Evolutionary conservation across 2,888 invertebrate species (phyloP).

Genomic region (Podotricha telesiphe): DNA sequence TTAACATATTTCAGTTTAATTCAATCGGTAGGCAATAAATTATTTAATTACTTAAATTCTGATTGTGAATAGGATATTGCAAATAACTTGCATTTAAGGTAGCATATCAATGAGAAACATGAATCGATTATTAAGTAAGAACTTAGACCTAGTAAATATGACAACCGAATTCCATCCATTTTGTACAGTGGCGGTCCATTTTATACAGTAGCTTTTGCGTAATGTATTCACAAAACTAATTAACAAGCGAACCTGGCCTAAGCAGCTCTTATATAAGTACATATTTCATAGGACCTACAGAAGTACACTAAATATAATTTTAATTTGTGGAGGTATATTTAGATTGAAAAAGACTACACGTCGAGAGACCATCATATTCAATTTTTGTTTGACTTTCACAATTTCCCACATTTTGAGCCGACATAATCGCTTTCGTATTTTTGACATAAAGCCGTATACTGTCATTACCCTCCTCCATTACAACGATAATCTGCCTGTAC

Average conservation of each 20-base stretch:
- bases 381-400: conserved; percentile 2
- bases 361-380: background rate
- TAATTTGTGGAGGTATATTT: too few relatives aligned
- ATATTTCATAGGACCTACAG: too few relatives aligned
- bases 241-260: background rate
- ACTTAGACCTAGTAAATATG: background rate
- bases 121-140: background rate
- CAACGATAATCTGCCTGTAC: conserved; percentile 76
- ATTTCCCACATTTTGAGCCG: conserved; percentile 11
- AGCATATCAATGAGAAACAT: background rate
- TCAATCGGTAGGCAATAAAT: background rate
- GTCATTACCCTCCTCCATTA: conserved; percentile 77
- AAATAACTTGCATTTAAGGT: background rate
- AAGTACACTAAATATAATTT: too few relatives aligned
- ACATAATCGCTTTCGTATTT: conserved; percentile 24
- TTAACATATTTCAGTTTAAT: background rate
- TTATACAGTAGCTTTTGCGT: background rate
- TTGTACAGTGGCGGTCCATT: too few relatives aligned
- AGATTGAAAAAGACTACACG: background rate
- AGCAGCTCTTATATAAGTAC: too few relatives aligned
- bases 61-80: background rate
- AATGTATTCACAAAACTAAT: background rate
- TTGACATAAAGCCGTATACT: conserved; percentile 39
- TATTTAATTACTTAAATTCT: background rate
- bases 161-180: background rate